phyloP scores from a whole-genome alignment of 2,888 invertebrate species.

The Xiphydria camelus region DNA sequence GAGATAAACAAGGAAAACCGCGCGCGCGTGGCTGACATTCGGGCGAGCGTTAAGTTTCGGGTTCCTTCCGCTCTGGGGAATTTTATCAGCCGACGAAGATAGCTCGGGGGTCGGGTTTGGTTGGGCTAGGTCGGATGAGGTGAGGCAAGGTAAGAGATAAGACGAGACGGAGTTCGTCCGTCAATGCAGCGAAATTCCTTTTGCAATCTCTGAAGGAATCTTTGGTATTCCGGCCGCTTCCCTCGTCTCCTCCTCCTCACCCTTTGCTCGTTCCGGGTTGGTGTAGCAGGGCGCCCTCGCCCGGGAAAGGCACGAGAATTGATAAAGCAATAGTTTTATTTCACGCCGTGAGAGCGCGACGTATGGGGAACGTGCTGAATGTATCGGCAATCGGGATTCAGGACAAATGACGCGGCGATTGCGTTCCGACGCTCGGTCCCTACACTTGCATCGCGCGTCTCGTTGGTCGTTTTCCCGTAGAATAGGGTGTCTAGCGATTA shows the following conservation, averaged over 20 bases:
- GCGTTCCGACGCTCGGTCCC: no score
- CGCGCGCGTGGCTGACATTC: no score
- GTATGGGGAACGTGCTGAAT: no score
- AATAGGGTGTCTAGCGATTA: no score
- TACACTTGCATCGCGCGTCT: no score
- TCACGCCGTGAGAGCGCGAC: no score
- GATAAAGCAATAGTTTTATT: conserved; percentile 41
- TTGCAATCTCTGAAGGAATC: conserved; percentile 54
- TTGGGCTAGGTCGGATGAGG: conserved; percentile 23
- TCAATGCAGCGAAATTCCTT: conserved; percentile 50
- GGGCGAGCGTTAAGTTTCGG: background rate
- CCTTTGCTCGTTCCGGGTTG: background rate
- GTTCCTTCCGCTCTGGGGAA: background rate
- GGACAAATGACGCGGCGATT: no score
- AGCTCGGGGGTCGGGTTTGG: background rate
- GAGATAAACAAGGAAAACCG: no score
- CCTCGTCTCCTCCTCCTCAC: conserved; percentile 5
- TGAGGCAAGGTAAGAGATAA: conserved; percentile 28
- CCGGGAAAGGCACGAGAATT: conserved; percentile 22
- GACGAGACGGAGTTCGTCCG: conserved; percentile 47
- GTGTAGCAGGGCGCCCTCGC: conserved; percentile 20
- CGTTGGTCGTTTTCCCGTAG: no score
- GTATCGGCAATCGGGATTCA: no score
- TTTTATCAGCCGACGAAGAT: background rate
- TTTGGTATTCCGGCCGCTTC: conserved; percentile 47